A percentile compares a stretch with the other conserved stretches of the same genome.
Conservation (phyloP, 2,113 vertebrate species). For the Bagarius yarrelli region DNA sequence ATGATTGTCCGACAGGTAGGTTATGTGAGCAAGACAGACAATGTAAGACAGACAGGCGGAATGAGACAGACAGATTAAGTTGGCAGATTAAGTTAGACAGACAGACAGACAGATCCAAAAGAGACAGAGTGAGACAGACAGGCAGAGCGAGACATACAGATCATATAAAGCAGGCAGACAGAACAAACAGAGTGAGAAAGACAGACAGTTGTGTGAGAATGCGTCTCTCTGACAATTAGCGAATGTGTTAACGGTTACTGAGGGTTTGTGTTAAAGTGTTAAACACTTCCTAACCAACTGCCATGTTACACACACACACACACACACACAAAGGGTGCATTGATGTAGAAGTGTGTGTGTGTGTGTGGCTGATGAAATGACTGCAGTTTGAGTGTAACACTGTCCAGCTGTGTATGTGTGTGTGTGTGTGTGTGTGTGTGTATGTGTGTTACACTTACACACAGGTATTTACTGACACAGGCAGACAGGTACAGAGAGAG, state of each 20-base stretch:
- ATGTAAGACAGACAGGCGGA: background rate
- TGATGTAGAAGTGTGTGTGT: background rate
- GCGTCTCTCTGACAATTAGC: background rate
- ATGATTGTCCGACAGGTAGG: too few relatives aligned
- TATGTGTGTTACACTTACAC: background rate
- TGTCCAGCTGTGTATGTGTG: background rate
- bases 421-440: constrained; percentile 5
- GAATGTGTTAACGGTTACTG: background rate
- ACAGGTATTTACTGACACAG: background rate
- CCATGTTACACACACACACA: background rate
- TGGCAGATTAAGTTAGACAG: too few relatives aligned
- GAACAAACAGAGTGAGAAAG: background rate
- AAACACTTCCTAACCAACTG: constrained; percentile 1
- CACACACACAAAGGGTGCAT: background rate
- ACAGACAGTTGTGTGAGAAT: background rate
- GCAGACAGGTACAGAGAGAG: background rate
- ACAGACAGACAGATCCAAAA: background rate
- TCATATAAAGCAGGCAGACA: background rate
- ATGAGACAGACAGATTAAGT: background rate
- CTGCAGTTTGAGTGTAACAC: background rate
- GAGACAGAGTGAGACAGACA: background rate
- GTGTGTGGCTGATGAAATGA: background rate
- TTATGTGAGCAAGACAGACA: background rate
- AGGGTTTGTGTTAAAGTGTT: constrained; percentile 12
- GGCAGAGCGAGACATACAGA: background rate